These are phyloP conservation scores for Otis tarda DNA, from an alignment of 2,113 vertebrate species.

Conservation along the genomic window DNA sequence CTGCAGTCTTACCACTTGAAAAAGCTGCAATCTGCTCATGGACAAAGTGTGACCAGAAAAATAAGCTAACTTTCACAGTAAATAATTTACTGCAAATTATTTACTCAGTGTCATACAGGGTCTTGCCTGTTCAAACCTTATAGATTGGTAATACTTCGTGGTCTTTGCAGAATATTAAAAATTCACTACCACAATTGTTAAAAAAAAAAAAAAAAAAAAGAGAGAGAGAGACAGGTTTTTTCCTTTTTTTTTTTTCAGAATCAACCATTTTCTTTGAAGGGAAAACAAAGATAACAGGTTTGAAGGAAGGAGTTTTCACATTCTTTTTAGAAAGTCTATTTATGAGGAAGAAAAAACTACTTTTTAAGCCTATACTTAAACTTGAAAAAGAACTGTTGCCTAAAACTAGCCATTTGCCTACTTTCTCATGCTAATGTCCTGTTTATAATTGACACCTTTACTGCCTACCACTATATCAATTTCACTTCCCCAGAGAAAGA, in stretches of 20 bases:
- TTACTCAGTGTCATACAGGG: not conserved
- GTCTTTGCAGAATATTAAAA: not conserved
- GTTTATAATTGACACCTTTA: constrained; percentile 94
- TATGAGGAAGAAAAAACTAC: constrained; percentile 5
- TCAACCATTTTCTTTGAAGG: not conserved
- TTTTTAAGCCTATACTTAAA: constrained; percentile 62
- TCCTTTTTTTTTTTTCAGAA: not conserved
- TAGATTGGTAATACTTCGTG: not conserved
- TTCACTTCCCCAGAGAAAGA: constrained; percentile 90
- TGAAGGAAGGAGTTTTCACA: constrained; percentile 33
- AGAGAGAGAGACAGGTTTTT: accelerated
- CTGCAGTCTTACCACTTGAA: not conserved
- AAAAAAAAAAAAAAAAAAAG: not conserved
- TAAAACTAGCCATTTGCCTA: constrained; percentile 69
- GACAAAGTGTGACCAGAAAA: not conserved
- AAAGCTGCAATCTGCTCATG: not conserved
- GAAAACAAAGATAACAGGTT: constrained; percentile 5
- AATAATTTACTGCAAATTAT: not conserved
- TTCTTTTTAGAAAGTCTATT: not conserved
- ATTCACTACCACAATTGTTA: not conserved
- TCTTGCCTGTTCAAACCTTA: not conserved
- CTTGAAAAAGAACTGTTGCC: constrained; percentile 55
- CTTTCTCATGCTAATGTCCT: constrained; percentile 89
- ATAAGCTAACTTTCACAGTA: not conserved
- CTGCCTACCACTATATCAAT: constrained; percentile 85